These are phyloP conservation scores for Mesocricetus auratus DNA, from an alignment of 2,113 vertebrate species.

Conservation along the genomic window DNA sequence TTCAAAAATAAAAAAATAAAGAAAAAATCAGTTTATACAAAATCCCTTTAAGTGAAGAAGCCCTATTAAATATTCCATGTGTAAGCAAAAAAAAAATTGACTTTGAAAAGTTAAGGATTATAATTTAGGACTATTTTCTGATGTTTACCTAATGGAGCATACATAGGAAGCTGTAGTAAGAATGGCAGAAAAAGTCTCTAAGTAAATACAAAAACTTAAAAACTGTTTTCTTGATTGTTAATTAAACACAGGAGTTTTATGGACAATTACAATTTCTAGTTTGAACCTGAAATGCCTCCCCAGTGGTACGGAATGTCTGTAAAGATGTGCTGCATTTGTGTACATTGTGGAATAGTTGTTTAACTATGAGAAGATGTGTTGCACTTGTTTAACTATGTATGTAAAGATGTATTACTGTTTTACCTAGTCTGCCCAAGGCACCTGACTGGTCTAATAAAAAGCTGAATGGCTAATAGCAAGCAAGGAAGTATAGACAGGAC, in stretches of 20 bases:
- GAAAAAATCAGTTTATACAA: constrained; percentile 22
- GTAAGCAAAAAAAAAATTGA: neutral
- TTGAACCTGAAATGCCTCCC: neutral
- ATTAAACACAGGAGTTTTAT: neutral
- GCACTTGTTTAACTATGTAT: neutral
- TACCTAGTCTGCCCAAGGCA: no score
- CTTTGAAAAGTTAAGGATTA: neutral
- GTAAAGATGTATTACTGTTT: no score
- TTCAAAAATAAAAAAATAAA: no score
- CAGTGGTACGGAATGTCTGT: neutral
- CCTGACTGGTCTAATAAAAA: neutral
- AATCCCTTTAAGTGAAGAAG: neutral
- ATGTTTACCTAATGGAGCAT: neutral
- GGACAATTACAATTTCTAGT: neutral
- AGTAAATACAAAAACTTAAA: neutral
- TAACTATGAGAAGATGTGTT: no score
- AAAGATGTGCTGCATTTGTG: no score
- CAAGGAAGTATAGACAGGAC: neutral
- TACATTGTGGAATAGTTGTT: no score
- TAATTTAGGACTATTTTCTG: neutral
- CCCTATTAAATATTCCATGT: neutral
- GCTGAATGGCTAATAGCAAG: neutral
- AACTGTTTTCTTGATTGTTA: neutral
- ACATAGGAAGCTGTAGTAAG: neutral
- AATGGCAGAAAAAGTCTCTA: neutral